Base-by-base conservation (phyloP, 2,888 invertebrate species). In the Cosmorhoe ocellata region DNA sequence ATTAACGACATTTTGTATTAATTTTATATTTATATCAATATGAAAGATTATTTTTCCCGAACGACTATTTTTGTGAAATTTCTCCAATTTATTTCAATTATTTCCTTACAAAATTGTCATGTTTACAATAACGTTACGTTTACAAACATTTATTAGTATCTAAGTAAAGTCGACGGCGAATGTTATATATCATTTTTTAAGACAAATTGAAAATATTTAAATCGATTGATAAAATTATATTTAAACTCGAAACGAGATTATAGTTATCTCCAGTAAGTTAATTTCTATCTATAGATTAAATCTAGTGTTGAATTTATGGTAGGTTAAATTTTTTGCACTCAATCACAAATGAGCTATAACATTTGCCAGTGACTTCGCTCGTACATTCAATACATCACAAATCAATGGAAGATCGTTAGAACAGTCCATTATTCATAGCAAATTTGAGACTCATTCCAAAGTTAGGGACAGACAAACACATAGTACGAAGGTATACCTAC, bases 381-480 rank as follows among this genome's bases (percentile, higher is more conserved):
- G 12, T 47, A 39, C 56, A 51, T 37, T 13, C 14, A 27, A 32
- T 63, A 71, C 59, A 61, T 64, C 47, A 57, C 64, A 56, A 56
- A 51, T 38, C 36, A 59, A 59, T 64, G 68, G 65, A 74, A 69
- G 66, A 71, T 71, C 61, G 38, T 58, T 51, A 60, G 53, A 42
- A 14, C 24, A 24, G 24, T 28, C 30, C 36, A 12, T 38, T 48
- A 51, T 31, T 38, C 54, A 66, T 67, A 61, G 67, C 66, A 69
- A 69, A 43, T 74, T 81, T 72, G 85, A 87, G 87, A 87, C 84
- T 84, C 85, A 83, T 84, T 79, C 80, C 84, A 75, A 73, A 64
- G 22, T 34, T 34, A 34, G 66, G 63, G 70, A 66, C 71, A 69
- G 75, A 74, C 69, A 72, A 81, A 82, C 81, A 76, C 79, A 81